These are phyloP conservation scores for Arenaria interpres DNA, from an alignment of 2,113 vertebrate species.

Conservation along the genomic window DNA sequence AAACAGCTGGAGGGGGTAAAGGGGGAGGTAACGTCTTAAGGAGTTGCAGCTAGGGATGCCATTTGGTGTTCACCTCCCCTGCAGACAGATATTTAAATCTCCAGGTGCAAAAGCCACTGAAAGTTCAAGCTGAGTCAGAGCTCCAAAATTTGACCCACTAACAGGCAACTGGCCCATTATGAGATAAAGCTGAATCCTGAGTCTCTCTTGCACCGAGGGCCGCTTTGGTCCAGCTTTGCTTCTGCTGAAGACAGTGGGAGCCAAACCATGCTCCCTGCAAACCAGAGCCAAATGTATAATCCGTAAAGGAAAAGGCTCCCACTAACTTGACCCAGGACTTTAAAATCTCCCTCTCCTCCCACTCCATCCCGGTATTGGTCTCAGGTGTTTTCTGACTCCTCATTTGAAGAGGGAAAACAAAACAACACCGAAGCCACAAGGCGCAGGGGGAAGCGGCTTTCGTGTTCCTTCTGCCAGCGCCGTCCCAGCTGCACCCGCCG, in stretches of 20 bases:
- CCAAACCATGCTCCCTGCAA: background rate
- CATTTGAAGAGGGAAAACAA: background rate
- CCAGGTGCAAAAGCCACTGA: slow-evolving; percentile 58
- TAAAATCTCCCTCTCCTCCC: slow-evolving; percentile 7
- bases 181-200: background rate
- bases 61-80: slow-evolving; percentile 25
- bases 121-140: slow-evolving; percentile 54
- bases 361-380: background rate
- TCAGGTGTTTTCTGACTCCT: background rate
- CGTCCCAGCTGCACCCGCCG: background rate
- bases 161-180: background rate
- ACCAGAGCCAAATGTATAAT: background rate
- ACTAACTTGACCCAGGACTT: background rate
- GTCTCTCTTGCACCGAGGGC: background rate
- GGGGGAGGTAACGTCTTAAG: background rate
- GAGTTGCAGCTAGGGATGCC: slow-evolving; percentile 20
- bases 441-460: background rate
- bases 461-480: background rate
- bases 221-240: background rate
- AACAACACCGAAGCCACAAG: background rate
- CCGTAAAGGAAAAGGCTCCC: background rate
- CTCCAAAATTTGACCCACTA: background rate
- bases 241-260: background rate
- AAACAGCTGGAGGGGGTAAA: slow-evolving; percentile 52
- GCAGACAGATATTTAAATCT: slow-evolving; percentile 56